phyloP scores from a whole-genome alignment of 64 coral and sea anemone species.

The Dendrophyllia cribrosa region DNA sequence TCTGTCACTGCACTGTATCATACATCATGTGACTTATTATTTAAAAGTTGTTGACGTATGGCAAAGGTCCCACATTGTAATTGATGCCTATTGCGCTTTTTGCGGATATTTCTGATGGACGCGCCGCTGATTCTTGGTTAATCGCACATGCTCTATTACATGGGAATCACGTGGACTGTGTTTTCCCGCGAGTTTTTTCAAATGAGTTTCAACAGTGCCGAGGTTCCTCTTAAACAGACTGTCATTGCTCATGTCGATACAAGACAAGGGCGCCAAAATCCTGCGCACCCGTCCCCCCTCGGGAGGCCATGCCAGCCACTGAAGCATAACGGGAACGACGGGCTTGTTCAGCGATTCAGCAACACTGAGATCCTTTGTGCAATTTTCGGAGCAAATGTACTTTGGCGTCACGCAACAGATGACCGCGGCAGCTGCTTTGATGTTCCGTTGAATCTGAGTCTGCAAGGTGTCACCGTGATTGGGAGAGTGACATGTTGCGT shows the following conservation, averaged over 20 bases:
- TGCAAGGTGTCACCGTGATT: constrained; percentile 62
- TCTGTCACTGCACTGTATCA: too few species aligned
- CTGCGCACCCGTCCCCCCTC: constrained; percentile 77
- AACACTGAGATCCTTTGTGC: constrained; percentile 81
- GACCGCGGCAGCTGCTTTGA: constrained; percentile 79
- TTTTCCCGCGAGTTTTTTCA: constrained; percentile 45
- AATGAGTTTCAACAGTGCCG: constrained; percentile 48
- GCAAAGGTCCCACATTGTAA: too few species aligned
- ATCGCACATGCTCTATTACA: not conserved
- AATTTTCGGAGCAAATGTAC: constrained; percentile 95
- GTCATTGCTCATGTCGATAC: constrained; percentile 94
- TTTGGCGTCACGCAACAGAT: constrained; percentile 90
- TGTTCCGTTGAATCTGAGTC: constrained; percentile 80
- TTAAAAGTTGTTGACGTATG: too few species aligned
- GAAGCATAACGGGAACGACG: constrained; percentile 85
- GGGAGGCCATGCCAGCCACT: constrained; percentile 93
- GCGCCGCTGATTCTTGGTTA: not conserved
- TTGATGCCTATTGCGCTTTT: not conserved
- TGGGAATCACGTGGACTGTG: constrained; percentile 7
- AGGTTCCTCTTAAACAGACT: constrained; percentile 79
- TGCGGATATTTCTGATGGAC: not conserved
- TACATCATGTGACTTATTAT: too few species aligned
- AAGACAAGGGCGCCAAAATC: constrained; percentile 74
- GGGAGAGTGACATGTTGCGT: not conserved
- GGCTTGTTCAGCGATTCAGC: constrained; percentile 83